Evolutionary conservation across 2,888 invertebrate genomes (phyloP).

Genomic region (Oxycera nigricornis): DNA sequence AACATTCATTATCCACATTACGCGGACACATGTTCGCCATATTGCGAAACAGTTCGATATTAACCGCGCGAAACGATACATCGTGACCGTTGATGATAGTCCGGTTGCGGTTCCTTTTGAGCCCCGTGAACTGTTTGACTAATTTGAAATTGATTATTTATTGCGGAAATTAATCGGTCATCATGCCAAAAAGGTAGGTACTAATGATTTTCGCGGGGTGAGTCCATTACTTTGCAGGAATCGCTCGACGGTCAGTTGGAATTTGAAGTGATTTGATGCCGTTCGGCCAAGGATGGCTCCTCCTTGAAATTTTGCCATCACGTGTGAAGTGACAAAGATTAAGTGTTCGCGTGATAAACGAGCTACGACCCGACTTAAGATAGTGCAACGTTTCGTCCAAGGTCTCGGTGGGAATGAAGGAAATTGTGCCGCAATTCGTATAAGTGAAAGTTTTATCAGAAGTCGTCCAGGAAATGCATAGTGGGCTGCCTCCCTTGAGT

Average conservation of each 20-base stretch:
- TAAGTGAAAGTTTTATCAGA: too few species aligned
- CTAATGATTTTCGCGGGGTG: too few species aligned
- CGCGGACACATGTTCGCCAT: conserved; percentile 3
- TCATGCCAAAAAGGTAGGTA: conserved; percentile 24
- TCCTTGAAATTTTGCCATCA: neutral
- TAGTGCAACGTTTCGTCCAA: too few species aligned
- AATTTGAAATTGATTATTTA: neutral
- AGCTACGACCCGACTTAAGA: too few species aligned
- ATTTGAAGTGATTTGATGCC: neutral
- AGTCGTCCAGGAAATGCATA: too few species aligned
- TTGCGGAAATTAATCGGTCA: conserved; percentile 12
- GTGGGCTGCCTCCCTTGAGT: too few species aligned
- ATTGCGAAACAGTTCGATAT: conserved; percentile 30
- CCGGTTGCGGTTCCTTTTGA: neutral
- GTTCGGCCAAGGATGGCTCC: neutral
- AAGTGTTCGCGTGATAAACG: neutral
- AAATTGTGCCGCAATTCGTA: too few species aligned
- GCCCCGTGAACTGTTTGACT: neutral
- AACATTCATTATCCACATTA: conserved; percentile 23
- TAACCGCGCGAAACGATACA: conserved; percentile 1
- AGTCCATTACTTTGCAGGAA: too few species aligned
- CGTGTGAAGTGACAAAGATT: conserved; percentile 14
- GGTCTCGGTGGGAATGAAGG: too few species aligned
- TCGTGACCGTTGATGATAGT: neutral
- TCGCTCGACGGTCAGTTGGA: neutral